These are phyloP conservation scores for Tor tambroides DNA, from an alignment of 2,113 vertebrate species.

Conservation along the genomic window DNA sequence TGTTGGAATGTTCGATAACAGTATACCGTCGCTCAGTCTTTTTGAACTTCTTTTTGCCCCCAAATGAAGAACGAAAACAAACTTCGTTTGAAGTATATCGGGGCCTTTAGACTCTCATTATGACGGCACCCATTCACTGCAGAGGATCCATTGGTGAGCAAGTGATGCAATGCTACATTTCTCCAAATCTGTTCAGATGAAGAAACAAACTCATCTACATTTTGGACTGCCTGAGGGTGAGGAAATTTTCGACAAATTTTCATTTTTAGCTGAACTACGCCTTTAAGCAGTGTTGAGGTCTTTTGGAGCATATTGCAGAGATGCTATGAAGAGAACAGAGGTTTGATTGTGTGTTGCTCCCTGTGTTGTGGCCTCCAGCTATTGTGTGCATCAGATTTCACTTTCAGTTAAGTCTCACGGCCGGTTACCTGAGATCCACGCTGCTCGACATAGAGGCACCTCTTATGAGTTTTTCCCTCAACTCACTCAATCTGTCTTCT, in stretches of 20 bases:
- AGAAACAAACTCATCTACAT: neutral
- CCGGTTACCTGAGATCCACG: constrained; percentile 71
- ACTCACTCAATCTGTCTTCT: constrained; percentile 8
- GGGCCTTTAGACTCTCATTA: neutral
- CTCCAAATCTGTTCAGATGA: neutral
- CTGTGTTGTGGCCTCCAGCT: constrained; percentile 61
- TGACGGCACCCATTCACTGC: neutral
- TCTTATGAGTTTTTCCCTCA: constrained; percentile 28
- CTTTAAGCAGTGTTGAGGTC: neutral
- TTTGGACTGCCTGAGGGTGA: neutral
- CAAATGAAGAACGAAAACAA: no score
- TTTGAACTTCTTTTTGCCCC: no score
- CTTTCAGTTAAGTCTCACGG: constrained; percentile 54
- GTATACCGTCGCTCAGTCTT: no score
- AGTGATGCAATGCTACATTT: neutral
- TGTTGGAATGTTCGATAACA: no score
- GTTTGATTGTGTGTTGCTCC: constrained; percentile 68
- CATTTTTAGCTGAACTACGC: neutral
- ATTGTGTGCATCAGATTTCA: constrained; percentile 73
- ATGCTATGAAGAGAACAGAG: constrained; percentile 66
- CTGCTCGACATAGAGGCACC: constrained; percentile 50
- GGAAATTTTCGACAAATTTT: neutral
- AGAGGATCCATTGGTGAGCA: neutral
- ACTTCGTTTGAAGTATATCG: no score
- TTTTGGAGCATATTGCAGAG: neutral